These are phyloP conservation scores for Priocnemis perturbator DNA, from an alignment of 2,888 invertebrate genomes.

Conservation along the genomic window DNA sequence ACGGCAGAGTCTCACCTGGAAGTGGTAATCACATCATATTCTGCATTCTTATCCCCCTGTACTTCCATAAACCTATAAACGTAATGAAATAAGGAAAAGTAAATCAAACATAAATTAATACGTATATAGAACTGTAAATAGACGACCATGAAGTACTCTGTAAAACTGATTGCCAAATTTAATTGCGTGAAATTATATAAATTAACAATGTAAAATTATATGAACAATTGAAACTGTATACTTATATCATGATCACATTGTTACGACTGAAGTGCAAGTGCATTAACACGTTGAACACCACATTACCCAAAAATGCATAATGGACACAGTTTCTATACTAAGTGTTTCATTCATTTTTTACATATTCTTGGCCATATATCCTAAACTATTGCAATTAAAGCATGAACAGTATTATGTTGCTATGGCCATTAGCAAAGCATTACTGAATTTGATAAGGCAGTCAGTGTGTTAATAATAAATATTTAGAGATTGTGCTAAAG, in stretches of 20 bases:
- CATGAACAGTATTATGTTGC: too few species aligned
- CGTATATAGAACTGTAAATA: constrained; percentile 3
- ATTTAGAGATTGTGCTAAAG: too few species aligned
- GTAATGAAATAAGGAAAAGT: constrained; percentile 68
- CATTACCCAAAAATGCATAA: background rate
- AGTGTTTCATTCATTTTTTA: too few species aligned
- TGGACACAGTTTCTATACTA: background rate
- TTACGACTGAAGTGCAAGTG: too few species aligned
- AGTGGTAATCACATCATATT: constrained; percentile 74
- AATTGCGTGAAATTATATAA: background rate
- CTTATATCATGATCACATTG: too few species aligned
- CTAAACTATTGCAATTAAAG: too few species aligned
- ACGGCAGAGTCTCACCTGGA: constrained; percentile 70
- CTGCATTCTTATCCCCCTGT: constrained; percentile 72
- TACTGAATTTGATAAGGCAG: too few species aligned
- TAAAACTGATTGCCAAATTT: background rate
- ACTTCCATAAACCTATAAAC: constrained; percentile 72
- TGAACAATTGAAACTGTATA: background rate
- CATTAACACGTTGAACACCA: background rate
- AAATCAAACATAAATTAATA: constrained; percentile 48
- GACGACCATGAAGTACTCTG: background rate
- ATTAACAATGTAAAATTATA: constrained; percentile 5
- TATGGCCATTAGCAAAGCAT: too few species aligned
- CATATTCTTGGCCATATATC: too few species aligned
- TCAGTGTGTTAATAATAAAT: too few species aligned